Evolutionary conservation across 2,113 vertebrate species (phyloP).

Genomic region (Tachysurus vachellii): DNA sequence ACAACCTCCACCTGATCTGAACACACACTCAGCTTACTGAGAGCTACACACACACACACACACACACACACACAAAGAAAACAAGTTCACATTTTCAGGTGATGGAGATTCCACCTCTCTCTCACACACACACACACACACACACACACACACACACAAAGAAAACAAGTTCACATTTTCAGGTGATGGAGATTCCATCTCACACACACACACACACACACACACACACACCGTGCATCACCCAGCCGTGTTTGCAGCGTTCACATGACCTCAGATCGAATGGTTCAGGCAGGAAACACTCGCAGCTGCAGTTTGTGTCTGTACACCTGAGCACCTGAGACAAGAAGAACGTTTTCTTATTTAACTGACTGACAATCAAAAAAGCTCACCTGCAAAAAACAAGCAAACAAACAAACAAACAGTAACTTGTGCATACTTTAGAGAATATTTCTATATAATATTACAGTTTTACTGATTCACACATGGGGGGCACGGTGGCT

Average conservation of each 20-base stretch:
- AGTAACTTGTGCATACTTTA: not conserved
- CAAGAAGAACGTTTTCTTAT: slow-evolving; percentile 57
- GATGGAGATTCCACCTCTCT: not conserved
- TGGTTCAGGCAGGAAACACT: slow-evolving; percentile 86
- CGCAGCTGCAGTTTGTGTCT: slow-evolving; percentile 83
- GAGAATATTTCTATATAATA: not conserved
- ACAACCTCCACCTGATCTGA: slow-evolving; percentile 90
- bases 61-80: slow-evolving; percentile 1
- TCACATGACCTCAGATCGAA: slow-evolving; percentile 86
- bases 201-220: slow-evolving; percentile 17
- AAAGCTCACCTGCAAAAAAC: not conserved
- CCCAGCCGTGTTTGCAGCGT: slow-evolving; percentile 88
- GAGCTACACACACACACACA: slow-evolving; percentile 28
- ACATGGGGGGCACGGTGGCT: too few species aligned
- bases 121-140: slow-evolving; percentile 24
- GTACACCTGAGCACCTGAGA: slow-evolving; percentile 84
- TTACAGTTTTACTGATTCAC: too few species aligned
- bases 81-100: not conserved
- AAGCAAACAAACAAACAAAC: not conserved
- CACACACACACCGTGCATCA: slow-evolving; percentile 77
- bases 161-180: not conserved
- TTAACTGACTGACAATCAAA: not conserved
- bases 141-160: not conserved
- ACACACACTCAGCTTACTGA: slow-evolving; percentile 72
- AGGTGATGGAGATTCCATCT: not conserved